phyloP scores from a whole-genome alignment of 2,113 vertebrate species.

The Apteryx mantelli region DNA sequence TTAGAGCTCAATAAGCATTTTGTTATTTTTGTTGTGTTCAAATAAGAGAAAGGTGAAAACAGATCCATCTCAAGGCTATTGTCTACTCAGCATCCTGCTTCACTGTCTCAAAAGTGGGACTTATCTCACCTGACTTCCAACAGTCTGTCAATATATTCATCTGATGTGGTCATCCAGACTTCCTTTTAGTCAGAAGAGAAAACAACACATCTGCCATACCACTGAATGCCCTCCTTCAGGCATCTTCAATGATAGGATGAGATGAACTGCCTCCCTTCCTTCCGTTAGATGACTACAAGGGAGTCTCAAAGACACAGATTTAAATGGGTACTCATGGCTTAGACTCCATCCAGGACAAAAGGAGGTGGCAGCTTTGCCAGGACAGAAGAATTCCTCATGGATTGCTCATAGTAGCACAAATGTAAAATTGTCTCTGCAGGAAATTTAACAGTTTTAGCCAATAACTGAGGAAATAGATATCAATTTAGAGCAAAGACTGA shows the following conservation, averaged over 20 bases:
- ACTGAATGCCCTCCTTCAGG: not conserved
- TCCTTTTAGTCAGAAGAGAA: not conserved
- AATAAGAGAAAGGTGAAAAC: not conserved
- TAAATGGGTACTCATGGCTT: not conserved
- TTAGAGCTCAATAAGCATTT: not conserved
- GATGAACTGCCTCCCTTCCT: not conserved
- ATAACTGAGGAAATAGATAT: not conserved
- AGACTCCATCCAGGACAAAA: not conserved
- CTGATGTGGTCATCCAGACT: not conserved
- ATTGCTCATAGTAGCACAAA: not conserved
- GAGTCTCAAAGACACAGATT: not conserved
- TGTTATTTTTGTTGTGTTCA: not conserved
- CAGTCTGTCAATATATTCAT: not conserved
- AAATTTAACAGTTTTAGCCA: not conserved
- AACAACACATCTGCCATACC: not conserved
- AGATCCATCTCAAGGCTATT: not conserved
- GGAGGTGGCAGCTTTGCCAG: not conserved
- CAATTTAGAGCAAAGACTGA: not conserved
- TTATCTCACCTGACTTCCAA: not conserved
- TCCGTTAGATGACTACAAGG: not conserved
- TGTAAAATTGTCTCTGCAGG: not conserved
- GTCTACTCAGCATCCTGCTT: not conserved
- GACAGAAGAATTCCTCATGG: not conserved
- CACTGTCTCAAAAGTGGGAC: fast-evolving
- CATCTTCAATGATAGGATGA: not conserved